These are phyloP conservation scores for Acanthurus leucopareius DNA, from an alignment of 2,797 vertebrate species.

Conservation along the genomic window DNA sequence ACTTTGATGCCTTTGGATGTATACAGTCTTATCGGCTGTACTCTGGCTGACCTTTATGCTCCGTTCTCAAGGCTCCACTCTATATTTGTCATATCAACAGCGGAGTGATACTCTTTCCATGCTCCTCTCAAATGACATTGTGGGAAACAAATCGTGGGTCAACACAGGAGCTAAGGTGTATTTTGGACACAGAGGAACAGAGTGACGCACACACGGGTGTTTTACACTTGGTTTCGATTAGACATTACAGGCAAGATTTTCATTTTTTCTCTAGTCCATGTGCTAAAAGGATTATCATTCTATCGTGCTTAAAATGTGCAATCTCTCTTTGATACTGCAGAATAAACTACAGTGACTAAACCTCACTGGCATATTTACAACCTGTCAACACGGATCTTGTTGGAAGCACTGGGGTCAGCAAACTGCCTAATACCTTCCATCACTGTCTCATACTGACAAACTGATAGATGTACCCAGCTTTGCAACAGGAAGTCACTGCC, in stretches of 20 bases:
- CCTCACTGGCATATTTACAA: conserved; percentile 65
- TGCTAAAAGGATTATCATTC: conserved; percentile 5
- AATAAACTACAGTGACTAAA: conserved; percentile 43
- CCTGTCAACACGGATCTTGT: conserved; percentile 71
- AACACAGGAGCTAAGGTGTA: conserved; percentile 71
- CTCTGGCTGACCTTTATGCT: conserved; percentile 82
- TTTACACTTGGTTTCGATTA: conserved; percentile 14
- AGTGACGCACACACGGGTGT: conserved; percentile 41
- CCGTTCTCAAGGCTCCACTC: conserved; percentile 80
- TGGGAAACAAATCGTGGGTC: conserved; percentile 79
- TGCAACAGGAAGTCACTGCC: conserved; percentile 49
- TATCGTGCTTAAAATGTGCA: conserved; percentile 20
- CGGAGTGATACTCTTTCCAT: conserved; percentile 80
- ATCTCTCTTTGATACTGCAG: not conserved
- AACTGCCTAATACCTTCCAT: conserved; percentile 65
- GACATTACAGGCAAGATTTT: conserved; percentile 19
- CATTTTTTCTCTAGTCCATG: not conserved
- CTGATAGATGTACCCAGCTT: conserved; percentile 55
- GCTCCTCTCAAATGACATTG: conserved; percentile 81
- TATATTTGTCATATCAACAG: conserved; percentile 86
- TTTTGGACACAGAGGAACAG: conserved; percentile 73
- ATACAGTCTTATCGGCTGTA: conserved; percentile 73
- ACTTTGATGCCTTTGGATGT: conserved; percentile 61
- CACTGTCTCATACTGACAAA: conserved; percentile 66
- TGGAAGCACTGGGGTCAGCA: conserved; percentile 69